These are phyloP conservation scores for Lipophrys pholis DNA, from an alignment of 2,113 vertebrate genomes.

Conservation along the genomic window DNA sequence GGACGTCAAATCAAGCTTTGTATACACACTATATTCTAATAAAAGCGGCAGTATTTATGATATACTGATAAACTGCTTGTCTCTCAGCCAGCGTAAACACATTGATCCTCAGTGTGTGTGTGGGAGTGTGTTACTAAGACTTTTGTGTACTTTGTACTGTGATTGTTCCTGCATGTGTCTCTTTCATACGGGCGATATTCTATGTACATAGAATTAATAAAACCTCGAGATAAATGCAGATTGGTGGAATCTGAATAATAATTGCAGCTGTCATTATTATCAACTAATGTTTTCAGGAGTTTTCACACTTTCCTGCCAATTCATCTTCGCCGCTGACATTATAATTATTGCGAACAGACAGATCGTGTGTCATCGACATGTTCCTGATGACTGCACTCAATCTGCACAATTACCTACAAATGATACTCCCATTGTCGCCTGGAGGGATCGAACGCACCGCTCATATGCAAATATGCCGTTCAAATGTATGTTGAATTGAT, in stretches of 20 bases:
- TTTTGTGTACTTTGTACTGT: background rate
- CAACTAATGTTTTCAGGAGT: too few relatives aligned
- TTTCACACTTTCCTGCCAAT: too few relatives aligned
- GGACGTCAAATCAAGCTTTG: background rate
- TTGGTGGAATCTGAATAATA: background rate
- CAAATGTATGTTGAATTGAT: background rate
- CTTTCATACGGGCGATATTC: background rate
- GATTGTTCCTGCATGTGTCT: background rate
- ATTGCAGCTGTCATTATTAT: background rate
- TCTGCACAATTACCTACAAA: background rate
- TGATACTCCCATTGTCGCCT: background rate
- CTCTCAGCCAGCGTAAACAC: background rate
- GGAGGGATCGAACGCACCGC: too few relatives aligned
- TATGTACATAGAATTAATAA: background rate
- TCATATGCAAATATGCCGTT: too few relatives aligned
- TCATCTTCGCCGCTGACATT: too few relatives aligned
- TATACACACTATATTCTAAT: background rate
- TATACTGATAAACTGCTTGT: background rate
- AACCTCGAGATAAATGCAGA: background rate
- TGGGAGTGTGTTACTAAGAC: too few relatives aligned
- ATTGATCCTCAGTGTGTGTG: too few relatives aligned
- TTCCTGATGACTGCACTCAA: background rate
- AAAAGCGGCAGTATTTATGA: background rate
- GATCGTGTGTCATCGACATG: background rate
- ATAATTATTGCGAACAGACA: background rate